Evolutionary conservation across 2,113 vertebrate species (phyloP).

Genomic region (Mohoua ochrocephala): DNA sequence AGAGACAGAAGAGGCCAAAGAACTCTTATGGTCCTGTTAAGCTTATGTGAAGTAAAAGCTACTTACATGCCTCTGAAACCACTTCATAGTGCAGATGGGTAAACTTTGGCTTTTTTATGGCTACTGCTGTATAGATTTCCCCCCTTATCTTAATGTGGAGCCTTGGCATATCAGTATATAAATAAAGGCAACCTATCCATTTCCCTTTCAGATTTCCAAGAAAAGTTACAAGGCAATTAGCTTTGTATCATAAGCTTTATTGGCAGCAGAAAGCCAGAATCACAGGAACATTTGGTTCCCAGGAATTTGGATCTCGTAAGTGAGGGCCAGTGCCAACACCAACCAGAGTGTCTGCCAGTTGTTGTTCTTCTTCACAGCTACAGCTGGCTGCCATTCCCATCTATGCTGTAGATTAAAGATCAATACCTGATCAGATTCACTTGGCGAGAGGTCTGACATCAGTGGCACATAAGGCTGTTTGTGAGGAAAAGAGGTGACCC

Average conservation of each 20-base stretch:
- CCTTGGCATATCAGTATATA: background rate
- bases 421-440: conserved; percentile 47
- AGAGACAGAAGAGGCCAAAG: background rate
- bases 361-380: conserved; percentile 71
- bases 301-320: conserved; percentile 70
- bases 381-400: conserved; percentile 69
- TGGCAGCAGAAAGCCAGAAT: conserved; percentile 74
- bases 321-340: conserved; percentile 64
- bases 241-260: conserved; percentile 73
- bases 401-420: conserved; percentile 30
- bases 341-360: conserved; percentile 70
- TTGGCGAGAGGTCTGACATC: background rate
- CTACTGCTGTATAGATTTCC: background rate
- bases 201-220: conserved; percentile 71
- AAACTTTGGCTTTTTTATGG: background rate
- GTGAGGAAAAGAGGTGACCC: background rate
- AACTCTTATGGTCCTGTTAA: background rate
- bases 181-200: conserved; percentile 66
- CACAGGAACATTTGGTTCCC: conserved; percentile 78
- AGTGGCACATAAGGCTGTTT: background rate
- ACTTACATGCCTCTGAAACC: background rate
- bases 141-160: background rate
- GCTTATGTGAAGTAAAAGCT: background rate
- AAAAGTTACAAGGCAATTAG: conserved; percentile 76
- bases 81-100: background rate